These are phyloP conservation scores for Nephrotoma appendiculata DNA, from an alignment of 2,888 invertebrate species.

Conservation along the genomic window DNA sequence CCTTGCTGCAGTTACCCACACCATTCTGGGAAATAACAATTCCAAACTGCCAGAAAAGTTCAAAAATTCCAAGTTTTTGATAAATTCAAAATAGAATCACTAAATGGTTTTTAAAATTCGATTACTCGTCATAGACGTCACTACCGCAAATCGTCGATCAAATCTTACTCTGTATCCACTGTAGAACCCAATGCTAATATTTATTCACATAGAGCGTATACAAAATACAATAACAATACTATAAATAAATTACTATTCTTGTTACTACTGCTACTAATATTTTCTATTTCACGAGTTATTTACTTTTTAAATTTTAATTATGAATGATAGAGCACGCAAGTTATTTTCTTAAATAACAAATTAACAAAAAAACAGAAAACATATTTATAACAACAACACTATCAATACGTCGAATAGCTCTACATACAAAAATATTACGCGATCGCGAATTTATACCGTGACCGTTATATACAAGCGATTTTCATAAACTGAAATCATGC, in stretches of 20 bases:
- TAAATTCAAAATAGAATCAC: no score
- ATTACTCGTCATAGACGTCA: no score
- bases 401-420: not conserved
- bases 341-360: not conserved
- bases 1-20: no score
- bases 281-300: not conserved
- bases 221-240: not conserved
- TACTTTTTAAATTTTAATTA: not conserved
- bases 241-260: not conserved
- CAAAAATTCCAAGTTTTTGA: no score
- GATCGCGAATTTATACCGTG: not conserved
- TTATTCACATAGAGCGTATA: not conserved
- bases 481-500: not conserved
- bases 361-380: not conserved
- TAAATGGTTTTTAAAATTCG: no score
- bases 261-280: not conserved
- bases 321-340: not conserved
- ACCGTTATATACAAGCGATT: not conserved
- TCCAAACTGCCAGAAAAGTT: no score
- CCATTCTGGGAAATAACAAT: no score
- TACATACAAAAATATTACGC: not conserved
- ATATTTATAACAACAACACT: not conserved
- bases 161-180: not conserved
- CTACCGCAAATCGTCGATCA: no score
- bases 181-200: not conserved